These are phyloP conservation scores for Notechis scutatus DNA, from an alignment of 2,113 vertebrate genomes.

Conservation along the genomic window DNA sequence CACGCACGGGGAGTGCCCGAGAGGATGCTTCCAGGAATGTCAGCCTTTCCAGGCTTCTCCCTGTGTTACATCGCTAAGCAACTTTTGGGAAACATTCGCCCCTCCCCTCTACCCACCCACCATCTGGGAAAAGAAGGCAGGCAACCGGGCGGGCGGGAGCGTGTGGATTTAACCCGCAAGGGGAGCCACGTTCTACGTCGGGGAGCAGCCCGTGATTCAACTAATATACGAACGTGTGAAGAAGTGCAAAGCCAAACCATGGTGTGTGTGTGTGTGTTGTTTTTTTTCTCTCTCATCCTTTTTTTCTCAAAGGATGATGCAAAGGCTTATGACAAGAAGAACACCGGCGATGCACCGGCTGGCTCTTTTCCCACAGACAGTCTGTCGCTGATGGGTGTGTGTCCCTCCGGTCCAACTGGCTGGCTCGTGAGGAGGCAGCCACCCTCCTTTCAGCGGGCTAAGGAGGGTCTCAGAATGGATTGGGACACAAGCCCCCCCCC, in stretches of 20 bases:
- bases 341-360: not conserved
- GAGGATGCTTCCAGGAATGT: conserved; percentile 60
- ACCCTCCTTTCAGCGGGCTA: not conserved
- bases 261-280: too few relatives aligned
- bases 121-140: conserved; percentile 66
- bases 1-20: conserved; percentile 46
- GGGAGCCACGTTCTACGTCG: conserved; percentile 49
- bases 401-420: not conserved
- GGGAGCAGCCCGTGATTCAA: conserved; percentile 38
- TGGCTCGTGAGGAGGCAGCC: not conserved
- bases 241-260: conserved; percentile 36
- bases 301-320: conserved; percentile 18
- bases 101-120: not conserved
- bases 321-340: conserved; percentile 13
- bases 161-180: conserved; percentile 46
- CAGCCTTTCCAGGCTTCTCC: conserved; percentile 61
- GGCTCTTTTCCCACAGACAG: not conserved
- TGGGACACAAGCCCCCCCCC: not conserved
- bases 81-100: conserved; percentile 63
- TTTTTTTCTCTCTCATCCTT: too few relatives aligned
- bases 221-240: conserved; percentile 49
- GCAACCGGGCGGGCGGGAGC: conserved; percentile 10
- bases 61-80: conserved; percentile 70
- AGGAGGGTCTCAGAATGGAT: not conserved
- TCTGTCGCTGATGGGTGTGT: not conserved